Evolutionary conservation across 2,797 vertebrate species (phyloP).

Genomic region (Furcifer pardalis): DNA sequence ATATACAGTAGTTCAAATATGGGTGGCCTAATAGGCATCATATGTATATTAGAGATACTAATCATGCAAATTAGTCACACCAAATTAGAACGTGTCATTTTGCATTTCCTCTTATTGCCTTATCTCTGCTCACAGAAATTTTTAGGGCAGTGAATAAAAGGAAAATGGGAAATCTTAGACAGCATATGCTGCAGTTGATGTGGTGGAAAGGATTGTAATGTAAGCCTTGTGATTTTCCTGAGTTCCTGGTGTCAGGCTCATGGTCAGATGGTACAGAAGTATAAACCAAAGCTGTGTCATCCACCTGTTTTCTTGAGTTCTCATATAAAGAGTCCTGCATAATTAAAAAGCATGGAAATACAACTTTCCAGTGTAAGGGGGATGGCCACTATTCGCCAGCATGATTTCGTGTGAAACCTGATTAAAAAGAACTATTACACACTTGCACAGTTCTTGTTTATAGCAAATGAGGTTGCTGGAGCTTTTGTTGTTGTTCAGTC

Average conservation of each 20-base stretch:
- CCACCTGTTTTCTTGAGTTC: no score
- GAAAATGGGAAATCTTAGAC: background rate
- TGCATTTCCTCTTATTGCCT: slow-evolving; percentile 2
- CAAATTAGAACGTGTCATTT: background rate
- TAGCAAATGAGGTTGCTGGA: background rate
- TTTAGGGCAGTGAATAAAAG: background rate
- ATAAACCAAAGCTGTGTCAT: background rate
- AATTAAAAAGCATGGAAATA: background rate
- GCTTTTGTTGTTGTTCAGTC: no score
- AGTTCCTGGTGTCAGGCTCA: background rate
- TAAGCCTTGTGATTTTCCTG: background rate
- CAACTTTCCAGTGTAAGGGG: background rate
- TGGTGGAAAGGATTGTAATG: background rate
- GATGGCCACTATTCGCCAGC: background rate
- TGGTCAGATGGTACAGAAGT: background rate
- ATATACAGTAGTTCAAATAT: background rate
- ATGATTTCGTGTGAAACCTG: background rate
- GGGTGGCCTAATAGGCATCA: slow-evolving; percentile 2
- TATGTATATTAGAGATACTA: slow-evolving; percentile 20
- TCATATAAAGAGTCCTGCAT: background rate
- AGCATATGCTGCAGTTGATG: background rate
- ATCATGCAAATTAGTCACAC: slow-evolving; percentile 4
- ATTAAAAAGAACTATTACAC: background rate
- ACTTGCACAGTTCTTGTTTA: background rate
- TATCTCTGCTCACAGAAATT: background rate